Evolutionary conservation across 2,113 vertebrate species (phyloP), one percentile per base, ranked within the genome.

Genomic region (Nothoprocta perdicaria): DNA sequence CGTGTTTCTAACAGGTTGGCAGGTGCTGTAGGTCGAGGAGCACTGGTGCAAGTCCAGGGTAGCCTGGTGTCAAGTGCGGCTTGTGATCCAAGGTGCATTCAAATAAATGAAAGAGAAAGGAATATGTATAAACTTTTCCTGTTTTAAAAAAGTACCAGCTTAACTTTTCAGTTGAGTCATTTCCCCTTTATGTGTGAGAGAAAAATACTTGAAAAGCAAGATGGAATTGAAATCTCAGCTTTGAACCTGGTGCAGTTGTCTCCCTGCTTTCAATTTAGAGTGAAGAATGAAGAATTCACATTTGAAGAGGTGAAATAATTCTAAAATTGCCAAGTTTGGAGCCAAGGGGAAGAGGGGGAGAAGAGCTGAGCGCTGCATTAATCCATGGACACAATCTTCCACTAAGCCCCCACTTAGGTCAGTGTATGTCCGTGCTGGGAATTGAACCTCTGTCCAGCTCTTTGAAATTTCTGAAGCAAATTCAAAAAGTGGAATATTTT

Each of bases 401-500:
- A 23, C 22, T 23, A 23, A 58, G 7, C 15, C 18, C 1, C 0
- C 62, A 14, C 27, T 43, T 8, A 35, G 62, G 12, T 71, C 55
- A 71, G 33, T 38, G 1, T 23, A 2, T 16, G 8, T n/a, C 45
- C 69, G 68, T 82, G 31, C 75, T 94, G 73, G 38, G 4, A 38
- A 67, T 35, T 18, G 75, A 33, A 4, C 0, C 0, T n/a, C 27
- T 38, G 1, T 4, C 8, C 1, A 1, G 3, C 10, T 53, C 10
- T 75, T 83, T 50, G 29, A 16, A 18, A 71, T 71, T 88, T 38
- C 41, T 60, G 33, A 43, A 57, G 55, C 22, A 55, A 74, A 57
- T 53, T 77, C 23, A 43, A 87, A 84, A 23, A 83, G 7, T 68
- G 80, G 61, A 71, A 15, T 4, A 74, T 89, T 88, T 26, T 16